Percentiles rank a stretch among this genome's conserved stretches.
Evolutionary conservation across 2,797 vertebrate species (phyloP).

Genomic region (Aphelocoma californica): DNA sequence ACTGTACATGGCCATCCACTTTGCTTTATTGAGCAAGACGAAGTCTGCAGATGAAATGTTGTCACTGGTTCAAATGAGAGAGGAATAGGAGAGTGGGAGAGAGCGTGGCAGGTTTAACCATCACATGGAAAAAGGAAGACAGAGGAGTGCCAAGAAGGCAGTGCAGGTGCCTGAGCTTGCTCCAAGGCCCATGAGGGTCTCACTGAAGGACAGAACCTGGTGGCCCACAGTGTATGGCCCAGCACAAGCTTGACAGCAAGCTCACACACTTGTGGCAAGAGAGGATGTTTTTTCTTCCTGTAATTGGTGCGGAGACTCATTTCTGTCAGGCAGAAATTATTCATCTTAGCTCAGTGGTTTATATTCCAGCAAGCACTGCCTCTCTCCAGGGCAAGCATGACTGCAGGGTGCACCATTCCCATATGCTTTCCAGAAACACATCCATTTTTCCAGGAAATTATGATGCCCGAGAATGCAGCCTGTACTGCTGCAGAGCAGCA

Average conservation of each 20-base stretch:
- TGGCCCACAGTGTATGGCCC: fast-evolving
- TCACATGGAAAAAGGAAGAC: not conserved
- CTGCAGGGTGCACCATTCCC: not conserved
- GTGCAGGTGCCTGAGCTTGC: not conserved
- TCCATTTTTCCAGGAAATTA: not conserved
- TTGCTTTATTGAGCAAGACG: not conserved
- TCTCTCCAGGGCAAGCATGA: not conserved
- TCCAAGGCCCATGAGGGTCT: not conserved
- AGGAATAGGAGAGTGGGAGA: not conserved
- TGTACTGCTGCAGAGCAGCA: not conserved
- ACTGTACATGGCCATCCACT: not conserved
- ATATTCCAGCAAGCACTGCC: not conserved
- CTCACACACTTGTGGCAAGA: not conserved
- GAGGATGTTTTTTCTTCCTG: not conserved
- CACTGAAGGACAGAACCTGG: not conserved
- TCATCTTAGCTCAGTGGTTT: not conserved
- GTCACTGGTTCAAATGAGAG: not conserved
- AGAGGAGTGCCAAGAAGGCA: not conserved
- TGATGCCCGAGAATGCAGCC: not conserved
- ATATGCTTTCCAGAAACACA: not conserved
- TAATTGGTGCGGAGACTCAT: not conserved
- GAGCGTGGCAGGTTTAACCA: not conserved
- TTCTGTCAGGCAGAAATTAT: not conserved
- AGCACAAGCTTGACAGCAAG: not conserved
- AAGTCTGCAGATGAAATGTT: not conserved